Percentiles rank a stretch among this genome's conserved stretches.
Evolutionary conservation across 2,113 vertebrate species (phyloP).

Genomic region (Hyla sarda): DNA sequence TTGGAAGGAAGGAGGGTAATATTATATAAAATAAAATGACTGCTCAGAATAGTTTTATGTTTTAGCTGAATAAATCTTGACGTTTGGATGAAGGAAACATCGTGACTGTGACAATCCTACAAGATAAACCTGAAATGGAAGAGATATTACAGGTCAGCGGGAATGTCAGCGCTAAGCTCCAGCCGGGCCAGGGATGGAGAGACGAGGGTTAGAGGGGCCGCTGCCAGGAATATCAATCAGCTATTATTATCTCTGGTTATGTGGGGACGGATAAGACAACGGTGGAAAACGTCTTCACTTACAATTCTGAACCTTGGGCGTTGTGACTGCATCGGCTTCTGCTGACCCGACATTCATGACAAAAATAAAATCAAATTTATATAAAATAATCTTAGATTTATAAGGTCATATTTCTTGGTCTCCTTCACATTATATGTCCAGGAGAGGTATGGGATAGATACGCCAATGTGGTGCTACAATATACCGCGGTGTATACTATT

Average conservation of each 20-base stretch:
- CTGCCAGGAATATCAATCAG: slow-evolving; percentile 35
- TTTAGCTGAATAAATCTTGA: background rate
- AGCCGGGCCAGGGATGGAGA: slow-evolving; percentile 3
- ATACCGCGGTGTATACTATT: no score
- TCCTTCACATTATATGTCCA: no score
- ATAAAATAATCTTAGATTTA: no score
- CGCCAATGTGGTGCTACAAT: no score
- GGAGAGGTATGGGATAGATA: no score
- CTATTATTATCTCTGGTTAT: background rate
- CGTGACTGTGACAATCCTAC: background rate
- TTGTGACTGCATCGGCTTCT: no score
- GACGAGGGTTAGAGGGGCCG: slow-evolving; percentile 22
- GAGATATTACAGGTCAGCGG: slow-evolving; percentile 13
- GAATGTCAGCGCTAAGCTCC: slow-evolving; percentile 42
- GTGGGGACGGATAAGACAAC: background rate
- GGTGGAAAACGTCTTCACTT: background rate
- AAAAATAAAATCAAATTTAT: no score
- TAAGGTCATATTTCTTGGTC: no score
- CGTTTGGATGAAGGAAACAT: background rate
- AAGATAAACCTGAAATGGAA: slow-evolving; percentile 19
- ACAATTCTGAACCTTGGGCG: background rate
- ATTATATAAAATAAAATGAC: no score
- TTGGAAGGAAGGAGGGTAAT: no score
- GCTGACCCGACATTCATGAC: no score
- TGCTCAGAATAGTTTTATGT: no score